Base-by-base conservation (phyloP, 2,797 vertebrate species). In the Peromyscus nudipes region DNA sequence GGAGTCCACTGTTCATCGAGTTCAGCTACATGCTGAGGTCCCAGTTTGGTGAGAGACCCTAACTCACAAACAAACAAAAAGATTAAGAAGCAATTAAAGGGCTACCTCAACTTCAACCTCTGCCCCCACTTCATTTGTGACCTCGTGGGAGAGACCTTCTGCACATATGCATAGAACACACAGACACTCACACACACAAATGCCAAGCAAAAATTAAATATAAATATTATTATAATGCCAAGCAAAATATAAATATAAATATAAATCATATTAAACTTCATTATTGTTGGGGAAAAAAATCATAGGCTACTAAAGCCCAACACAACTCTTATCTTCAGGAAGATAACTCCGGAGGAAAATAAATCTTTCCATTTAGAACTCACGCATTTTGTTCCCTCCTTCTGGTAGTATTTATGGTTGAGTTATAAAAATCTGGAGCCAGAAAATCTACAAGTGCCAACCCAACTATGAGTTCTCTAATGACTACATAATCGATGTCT, bases 391-490 rank as follows among this genome's bases (percentile, higher is more conserved):
- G 96, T 96, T 93, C 17, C 0, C 71, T 82, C 13, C 69, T 0
- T 1, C 67, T 77, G 98, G 77, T 13, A 1, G 93, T 93, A 97
- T 97, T 97, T 98, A 92, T 97, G 95, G 65, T 90, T 29, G 25
- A 93, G 49, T 17, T 96, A 96, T 95, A 97, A 97, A 97, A 93
- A 89, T 92, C 85, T 97, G 86, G 64, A 98, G 98, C 96, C 6
- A 97, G 87, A 96, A 96, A 86, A 90, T 96, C 69, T 60, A 43
- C 88, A 98, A 97, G 75, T 85, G 2, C 81, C 97, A 82, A 98
- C 94, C 95, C 91, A 95, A 85, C 65, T 94, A 65, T 0, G 27
- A 97, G 96, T 95, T 94, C 96, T 95, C 73, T 96, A 98, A 98
- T 97, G 96, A 96, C 79, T 96, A 76, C 31, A 96, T 92, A 97